phyloP scores from a whole-genome alignment of 92 coral and sea anemone species.

The Micromussa lordhowensis region DNA sequence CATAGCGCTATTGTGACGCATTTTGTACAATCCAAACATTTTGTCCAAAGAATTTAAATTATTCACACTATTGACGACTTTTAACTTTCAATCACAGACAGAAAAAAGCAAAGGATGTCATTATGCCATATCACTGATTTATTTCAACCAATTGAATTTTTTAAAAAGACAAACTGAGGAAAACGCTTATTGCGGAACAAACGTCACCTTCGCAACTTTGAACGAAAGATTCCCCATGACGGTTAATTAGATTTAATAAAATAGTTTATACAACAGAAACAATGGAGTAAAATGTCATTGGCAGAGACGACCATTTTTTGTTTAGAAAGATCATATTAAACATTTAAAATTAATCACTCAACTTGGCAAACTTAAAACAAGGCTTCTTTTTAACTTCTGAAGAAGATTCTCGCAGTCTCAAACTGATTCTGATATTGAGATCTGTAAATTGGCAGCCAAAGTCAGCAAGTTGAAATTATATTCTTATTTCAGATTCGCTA shows the following conservation, averaged over 20 bases:
- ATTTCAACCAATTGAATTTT: not conserved
- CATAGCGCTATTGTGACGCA: not conserved
- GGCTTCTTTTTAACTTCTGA: not conserved
- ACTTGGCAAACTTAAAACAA: not conserved
- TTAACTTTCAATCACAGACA: not conserved
- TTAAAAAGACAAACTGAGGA: not conserved
- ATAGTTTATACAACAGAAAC: not conserved
- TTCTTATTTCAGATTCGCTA: not conserved
- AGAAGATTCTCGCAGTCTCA: conserved; percentile 6
- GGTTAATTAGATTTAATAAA: conserved; percentile 23
- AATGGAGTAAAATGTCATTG: not conserved
- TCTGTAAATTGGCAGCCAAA: not conserved
- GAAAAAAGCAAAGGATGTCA: not conserved
- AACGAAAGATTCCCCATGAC: conserved; percentile 7
- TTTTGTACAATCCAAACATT: conserved; percentile 2
- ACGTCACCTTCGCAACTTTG: not conserved
- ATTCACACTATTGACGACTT: not conserved
- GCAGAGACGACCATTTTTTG: not conserved
- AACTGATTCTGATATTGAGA: not conserved
- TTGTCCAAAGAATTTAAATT: not conserved
- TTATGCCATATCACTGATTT: not conserved
- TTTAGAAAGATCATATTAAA: not conserved
- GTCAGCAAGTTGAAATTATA: not conserved
- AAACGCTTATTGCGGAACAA: not conserved
- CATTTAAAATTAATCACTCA: not conserved